A percentile compares a stretch with the other conserved stretches of the same genome.
phyloP scores from a whole-genome alignment of 2,888 invertebrate species.

The Apantesis nais region DNA sequence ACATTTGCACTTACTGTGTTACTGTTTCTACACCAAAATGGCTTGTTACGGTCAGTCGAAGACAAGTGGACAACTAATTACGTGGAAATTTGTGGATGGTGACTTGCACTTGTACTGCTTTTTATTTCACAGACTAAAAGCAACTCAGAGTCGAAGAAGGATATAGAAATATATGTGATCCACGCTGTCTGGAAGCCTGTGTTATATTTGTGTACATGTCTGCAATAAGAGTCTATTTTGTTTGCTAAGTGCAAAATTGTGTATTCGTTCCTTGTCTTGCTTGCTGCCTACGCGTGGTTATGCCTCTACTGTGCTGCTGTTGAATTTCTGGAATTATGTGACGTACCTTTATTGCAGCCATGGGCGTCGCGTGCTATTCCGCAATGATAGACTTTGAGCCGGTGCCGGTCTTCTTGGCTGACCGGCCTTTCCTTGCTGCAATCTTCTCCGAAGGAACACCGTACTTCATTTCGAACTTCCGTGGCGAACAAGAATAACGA shows the following conservation, averaged over 20 bases:
- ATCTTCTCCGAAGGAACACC: constrained; percentile 55
- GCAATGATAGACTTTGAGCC: constrained; percentile 56
- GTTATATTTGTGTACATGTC: background rate
- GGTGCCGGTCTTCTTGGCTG: constrained; percentile 62
- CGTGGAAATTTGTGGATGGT: background rate
- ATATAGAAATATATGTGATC: background rate
- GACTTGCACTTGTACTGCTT: background rate
- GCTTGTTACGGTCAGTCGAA: background rate
- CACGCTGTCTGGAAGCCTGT: background rate
- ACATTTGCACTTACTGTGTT: too few relatives aligned
- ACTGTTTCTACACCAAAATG: too few relatives aligned
- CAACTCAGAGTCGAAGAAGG: background rate
- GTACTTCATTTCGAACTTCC: constrained; percentile 60
- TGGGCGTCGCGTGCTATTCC: constrained; percentile 56
- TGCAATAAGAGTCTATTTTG: background rate
- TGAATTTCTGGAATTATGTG: constrained; percentile 5
- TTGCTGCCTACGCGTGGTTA: constrained; percentile 1
- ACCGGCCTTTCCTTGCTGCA: constrained; percentile 66
- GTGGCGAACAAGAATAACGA: constrained; percentile 20
- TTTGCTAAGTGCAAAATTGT: background rate
- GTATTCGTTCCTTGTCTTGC: background rate
- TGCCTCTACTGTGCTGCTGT: background rate
- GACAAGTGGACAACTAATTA: background rate
- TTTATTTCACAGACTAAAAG: background rate
- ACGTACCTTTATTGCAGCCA: constrained; percentile 59